A percentile compares a stretch with the other conserved stretches of the same genome.
Evolutionary conservation across 1,140 invertebrate species (phyloP).

Genomic region (Panagrolaimus sp.): DNA sequence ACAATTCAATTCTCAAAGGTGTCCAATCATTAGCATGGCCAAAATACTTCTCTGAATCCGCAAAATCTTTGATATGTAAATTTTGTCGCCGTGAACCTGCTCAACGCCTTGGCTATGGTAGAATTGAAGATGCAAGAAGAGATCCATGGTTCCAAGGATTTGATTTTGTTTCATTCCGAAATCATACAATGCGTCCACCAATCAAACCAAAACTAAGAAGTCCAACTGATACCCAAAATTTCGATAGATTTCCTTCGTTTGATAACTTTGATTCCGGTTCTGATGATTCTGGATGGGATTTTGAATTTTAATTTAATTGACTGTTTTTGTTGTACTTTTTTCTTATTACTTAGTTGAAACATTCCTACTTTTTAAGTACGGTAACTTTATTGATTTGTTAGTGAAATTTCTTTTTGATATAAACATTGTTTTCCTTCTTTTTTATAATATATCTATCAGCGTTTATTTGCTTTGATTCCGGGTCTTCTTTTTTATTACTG

Average conservation of each 20-base stretch:
- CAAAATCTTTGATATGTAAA: constrained; percentile 47
- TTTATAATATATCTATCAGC: too few species aligned
- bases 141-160: constrained; percentile 90
- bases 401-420: too few species aligned
- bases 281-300: constrained; percentile 51
- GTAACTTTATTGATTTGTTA: too few species aligned
- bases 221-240: constrained; percentile 50
- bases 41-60: constrained; percentile 45
- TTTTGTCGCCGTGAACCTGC: constrained; percentile 50
- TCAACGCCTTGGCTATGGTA: constrained; percentile 52
- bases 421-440: too few species aligned
- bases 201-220: constrained; percentile 63
- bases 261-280: constrained; percentile 48
- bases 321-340: neutral
- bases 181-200: constrained; percentile 79
- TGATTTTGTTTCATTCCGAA: constrained; percentile 93
- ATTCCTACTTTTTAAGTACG: too few species aligned
- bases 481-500: too few species aligned
- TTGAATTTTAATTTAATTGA: constrained; percentile 39
- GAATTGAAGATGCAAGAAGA: constrained; percentile 47
- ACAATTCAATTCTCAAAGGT: constrained; percentile 96
- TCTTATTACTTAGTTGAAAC: too few species aligned
- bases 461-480: too few species aligned
- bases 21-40: constrained; percentile 73
- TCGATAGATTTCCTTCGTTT: constrained; percentile 46